A percentile compares a stretch with the other conserved stretches of the same genome.
Conservation (phyloP, 2,113 vertebrate species). For the Otolemur garnettii region DNA sequence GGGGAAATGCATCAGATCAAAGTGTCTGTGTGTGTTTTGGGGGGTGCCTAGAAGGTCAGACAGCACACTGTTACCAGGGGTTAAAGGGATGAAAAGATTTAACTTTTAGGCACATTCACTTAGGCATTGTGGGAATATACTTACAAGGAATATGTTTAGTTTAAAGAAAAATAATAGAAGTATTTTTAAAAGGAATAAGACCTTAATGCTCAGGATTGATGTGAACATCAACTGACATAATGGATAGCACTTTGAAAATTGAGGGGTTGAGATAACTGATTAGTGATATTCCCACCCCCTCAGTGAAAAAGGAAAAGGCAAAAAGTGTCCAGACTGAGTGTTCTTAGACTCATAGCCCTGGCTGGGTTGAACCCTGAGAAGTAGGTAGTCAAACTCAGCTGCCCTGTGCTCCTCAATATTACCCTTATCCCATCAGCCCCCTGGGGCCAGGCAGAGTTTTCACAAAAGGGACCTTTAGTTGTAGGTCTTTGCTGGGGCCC, state of each 20-base stretch:
- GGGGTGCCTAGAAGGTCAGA: not conserved
- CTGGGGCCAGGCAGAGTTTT: conserved; percentile 47
- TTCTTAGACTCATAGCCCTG: conserved; percentile 2
- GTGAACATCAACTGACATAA: conserved; percentile 9
- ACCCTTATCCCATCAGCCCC: conserved; percentile 59
- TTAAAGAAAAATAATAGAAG: conserved; percentile 41
- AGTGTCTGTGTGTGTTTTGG: not conserved
- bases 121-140: not conserved
- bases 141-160: not conserved
- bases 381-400: conserved; percentile 67
- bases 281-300: not conserved
- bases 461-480: conserved; percentile 78
- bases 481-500: conserved; percentile 74
- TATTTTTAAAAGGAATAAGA: conserved; percentile 41
- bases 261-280: conserved; percentile 7
- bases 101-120: not conserved
- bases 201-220: not conserved
- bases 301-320: conserved; percentile 15
- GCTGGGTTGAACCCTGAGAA: conserved; percentile 3
- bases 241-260: not conserved
- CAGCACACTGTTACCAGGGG: not conserved
- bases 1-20: not conserved
- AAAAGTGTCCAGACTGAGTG: not conserved
- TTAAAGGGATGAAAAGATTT: not conserved
- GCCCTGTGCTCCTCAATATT: conserved; percentile 21